A percentile compares a stretch with the other conserved stretches of the same genome.
phyloP scores from a whole-genome alignment of 2,797 vertebrate genomes.

The Sebastes jordani region DNA sequence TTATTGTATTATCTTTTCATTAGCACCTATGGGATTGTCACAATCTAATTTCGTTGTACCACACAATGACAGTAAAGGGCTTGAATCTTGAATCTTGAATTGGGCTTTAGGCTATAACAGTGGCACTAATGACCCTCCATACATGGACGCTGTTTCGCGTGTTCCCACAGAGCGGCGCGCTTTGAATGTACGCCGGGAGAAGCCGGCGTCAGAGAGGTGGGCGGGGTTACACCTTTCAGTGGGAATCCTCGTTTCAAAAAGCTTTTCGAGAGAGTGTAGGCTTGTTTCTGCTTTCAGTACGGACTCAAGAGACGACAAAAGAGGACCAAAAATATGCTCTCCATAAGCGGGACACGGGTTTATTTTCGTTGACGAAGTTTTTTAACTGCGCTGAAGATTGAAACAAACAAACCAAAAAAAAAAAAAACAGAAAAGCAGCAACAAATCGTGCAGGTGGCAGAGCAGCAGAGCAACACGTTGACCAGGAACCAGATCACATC shows the following conservation, averaged over 20 bases:
- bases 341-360: neutral
- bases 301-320: neutral
- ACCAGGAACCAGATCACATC: neutral
- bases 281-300: neutral
- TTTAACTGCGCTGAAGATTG: neutral
- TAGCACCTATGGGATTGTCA: too few species aligned
- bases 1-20: too few species aligned
- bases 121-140: constrained; percentile 28
- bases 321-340: constrained; percentile 28
- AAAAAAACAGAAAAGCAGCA: neutral
- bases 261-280: neutral
- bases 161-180: constrained; percentile 57
- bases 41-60: too few species aligned
- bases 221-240: constrained; percentile 73
- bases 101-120: neutral
- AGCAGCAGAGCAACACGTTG: constrained; percentile 14
- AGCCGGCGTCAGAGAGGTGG: constrained; percentile 49
- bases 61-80: too few species aligned
- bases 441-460: constrained; percentile 59
- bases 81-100: too few species aligned
- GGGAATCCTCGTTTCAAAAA: constrained; percentile 78
- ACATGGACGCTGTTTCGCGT: neutral
- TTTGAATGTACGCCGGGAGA: constrained; percentile 35
- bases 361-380: neutral
- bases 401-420: neutral